Conservation (phyloP, 2,888 invertebrate genomes). For the Blastobasis lacticolella region DNA sequence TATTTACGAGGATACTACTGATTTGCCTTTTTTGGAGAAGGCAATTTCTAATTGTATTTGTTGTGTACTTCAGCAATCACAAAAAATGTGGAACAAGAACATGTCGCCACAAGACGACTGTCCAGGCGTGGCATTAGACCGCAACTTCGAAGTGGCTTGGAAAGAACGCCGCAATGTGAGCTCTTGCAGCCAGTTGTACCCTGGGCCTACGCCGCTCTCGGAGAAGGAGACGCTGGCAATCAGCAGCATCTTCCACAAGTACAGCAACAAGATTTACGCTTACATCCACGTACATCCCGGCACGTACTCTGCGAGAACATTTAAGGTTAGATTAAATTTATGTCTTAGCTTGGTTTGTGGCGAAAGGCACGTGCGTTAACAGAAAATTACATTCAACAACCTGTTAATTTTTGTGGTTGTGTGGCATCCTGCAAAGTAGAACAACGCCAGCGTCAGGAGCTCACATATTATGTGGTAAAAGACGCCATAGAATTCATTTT, state of each 20-base stretch:
- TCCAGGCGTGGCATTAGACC: slow-evolving; percentile 46
- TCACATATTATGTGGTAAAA: no score
- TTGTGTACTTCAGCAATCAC: no score
- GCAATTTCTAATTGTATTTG: no score
- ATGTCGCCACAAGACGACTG: slow-evolving; percentile 44
- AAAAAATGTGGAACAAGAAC: slow-evolving; percentile 39
- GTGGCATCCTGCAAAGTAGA: no score
- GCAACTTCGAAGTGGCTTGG: slow-evolving; percentile 59
- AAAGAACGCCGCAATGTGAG: slow-evolving; percentile 19
- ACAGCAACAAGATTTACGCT: slow-evolving; percentile 45
- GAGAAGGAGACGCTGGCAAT: slow-evolving; percentile 47
- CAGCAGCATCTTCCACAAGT: slow-evolving; percentile 42
- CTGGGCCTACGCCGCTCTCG: slow-evolving; percentile 44
- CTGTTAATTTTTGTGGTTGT: no score
- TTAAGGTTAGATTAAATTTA: slow-evolving; percentile 29
- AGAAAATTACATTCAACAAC: no score
- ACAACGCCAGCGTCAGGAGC: no score
- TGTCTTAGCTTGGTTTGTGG: neutral
- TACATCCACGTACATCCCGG: slow-evolving; percentile 50
- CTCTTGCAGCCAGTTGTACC: slow-evolving; percentile 46
- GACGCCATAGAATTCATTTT: no score
- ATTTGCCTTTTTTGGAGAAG: no score
- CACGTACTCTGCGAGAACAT: slow-evolving; percentile 17
- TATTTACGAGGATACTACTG: no score
- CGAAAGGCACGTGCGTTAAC: no score